Evolutionary conservation across 2,113 vertebrate genomes (phyloP).

Genomic region (Platycercus adscitus): DNA sequence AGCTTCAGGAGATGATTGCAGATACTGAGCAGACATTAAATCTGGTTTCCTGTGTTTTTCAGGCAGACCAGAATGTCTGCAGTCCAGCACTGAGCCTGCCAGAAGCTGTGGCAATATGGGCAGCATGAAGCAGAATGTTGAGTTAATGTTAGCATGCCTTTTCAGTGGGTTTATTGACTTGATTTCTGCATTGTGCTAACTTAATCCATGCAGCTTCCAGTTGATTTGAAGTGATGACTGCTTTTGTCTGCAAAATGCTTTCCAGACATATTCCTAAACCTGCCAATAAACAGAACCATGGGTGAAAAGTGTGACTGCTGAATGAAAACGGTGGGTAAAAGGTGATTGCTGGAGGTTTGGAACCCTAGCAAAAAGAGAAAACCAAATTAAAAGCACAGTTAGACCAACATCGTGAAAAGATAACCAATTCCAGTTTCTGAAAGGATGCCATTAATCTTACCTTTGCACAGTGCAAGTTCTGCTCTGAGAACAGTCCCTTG

Average conservation of each 20-base stretch:
- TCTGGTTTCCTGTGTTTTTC: neutral
- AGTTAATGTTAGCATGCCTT: neutral
- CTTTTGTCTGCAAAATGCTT: slow-evolving; percentile 9
- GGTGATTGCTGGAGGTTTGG: neutral
- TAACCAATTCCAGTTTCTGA: neutral
- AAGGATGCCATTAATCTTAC: neutral
- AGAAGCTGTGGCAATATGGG: neutral
- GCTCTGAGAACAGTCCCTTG: neutral
- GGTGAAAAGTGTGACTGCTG: neutral
- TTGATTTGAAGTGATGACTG: neutral
- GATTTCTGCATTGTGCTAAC: neutral
- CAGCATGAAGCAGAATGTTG: neutral
- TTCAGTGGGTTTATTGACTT: neutral
- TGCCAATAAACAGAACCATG: neutral
- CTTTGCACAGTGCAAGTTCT: neutral
- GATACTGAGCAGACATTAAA: neutral
- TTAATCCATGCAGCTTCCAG: neutral
- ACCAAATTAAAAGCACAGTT: neutral
- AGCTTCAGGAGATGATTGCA: neutral
- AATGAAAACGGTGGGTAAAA: neutral
- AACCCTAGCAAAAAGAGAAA: neutral
- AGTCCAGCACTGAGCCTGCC: neutral
- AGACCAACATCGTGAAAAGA: neutral
- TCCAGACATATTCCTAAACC: neutral
- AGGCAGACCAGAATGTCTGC: neutral